Evolutionary conservation across 1,140 invertebrate genomes (phyloP).

Genomic region (Epicauta chinensis): DNA sequence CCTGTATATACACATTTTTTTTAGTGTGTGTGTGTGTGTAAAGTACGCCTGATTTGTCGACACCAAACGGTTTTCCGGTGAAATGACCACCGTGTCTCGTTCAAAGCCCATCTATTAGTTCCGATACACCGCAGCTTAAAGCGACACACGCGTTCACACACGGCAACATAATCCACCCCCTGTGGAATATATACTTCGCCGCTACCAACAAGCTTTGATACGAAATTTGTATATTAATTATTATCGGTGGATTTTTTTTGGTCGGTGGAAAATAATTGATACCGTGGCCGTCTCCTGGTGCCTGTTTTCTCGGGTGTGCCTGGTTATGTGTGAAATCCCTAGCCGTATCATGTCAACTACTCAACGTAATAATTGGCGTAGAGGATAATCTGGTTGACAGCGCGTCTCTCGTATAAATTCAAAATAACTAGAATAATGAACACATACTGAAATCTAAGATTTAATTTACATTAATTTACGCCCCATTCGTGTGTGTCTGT

Average conservation of each 20-base stretch:
- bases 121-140: slow-evolving; percentile 21
- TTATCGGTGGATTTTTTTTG: too few species aligned
- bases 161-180: too few species aligned
- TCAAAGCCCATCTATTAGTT: slow-evolving; percentile 26
- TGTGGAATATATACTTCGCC: too few species aligned
- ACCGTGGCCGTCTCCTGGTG: too few species aligned
- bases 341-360: slow-evolving; percentile 12
- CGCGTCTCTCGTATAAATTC: slow-evolving; percentile 13
- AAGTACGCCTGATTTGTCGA: slow-evolving; percentile 39
- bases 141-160: too few species aligned
- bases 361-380: slow-evolving; percentile 12
- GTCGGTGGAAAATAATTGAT: too few species aligned
- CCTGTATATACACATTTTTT: slow-evolving; percentile 18
- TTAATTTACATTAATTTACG: too few species aligned
- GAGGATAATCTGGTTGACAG: slow-evolving; percentile 14
- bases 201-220: too few species aligned
- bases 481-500: too few species aligned
- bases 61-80: slow-evolving; percentile 39
- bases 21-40: slow-evolving; percentile 29
- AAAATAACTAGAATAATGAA: neutral
- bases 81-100: slow-evolving; percentile 31
- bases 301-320: too few species aligned
- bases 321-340: slow-evolving; percentile 2
- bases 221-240: too few species aligned
- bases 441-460: too few species aligned